These are phyloP conservation scores for Apis florea DNA, from an alignment of 1,140 invertebrate species.

Conservation along the genomic window DNA sequence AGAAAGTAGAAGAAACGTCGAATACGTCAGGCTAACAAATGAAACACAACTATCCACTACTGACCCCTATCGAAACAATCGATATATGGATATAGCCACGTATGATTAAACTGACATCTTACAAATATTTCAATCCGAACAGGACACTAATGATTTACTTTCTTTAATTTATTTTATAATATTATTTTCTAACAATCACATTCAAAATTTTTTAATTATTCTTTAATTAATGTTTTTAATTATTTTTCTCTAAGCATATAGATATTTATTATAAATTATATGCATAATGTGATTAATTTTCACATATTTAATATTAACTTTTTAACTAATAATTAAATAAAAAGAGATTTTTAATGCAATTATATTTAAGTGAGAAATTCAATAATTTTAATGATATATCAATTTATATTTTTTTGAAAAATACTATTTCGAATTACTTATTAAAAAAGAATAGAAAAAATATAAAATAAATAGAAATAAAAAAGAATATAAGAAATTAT, in stretches of 20 bases:
- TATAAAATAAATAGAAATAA: too few relatives aligned
- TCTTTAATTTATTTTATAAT: neutral
- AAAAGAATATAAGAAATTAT: neutral
- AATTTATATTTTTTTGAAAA: neutral
- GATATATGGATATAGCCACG: conserved; percentile 75
- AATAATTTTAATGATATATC: neutral
- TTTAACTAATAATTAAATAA: neutral
- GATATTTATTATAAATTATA: neutral
- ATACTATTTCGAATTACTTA: neutral
- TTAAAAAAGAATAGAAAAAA: too few relatives aligned
- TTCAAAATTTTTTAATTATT: neutral
- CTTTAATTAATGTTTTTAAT: too few relatives aligned
- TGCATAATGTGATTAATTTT: conserved; percentile 15
- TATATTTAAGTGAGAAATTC: neutral
- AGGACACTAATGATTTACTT: conserved; percentile 14
- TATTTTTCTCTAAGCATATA: too few relatives aligned
- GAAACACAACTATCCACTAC: conserved; percentile 66
- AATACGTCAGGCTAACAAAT: conserved; percentile 60
- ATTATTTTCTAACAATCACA: neutral
- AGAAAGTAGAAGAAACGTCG: conserved; percentile 62
- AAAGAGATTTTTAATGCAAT: neutral
- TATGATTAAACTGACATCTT: conserved; percentile 66
- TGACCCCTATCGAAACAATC: conserved; percentile 75
- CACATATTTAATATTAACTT: neutral
- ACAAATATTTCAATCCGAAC: conserved; percentile 48